A percentile compares a stretch with the other conserved stretches of the same genome.
These are phyloP conservation scores for Pseudonaja textilis DNA, from an alignment of 2,113 vertebrate genomes.

Conservation along the genomic window DNA sequence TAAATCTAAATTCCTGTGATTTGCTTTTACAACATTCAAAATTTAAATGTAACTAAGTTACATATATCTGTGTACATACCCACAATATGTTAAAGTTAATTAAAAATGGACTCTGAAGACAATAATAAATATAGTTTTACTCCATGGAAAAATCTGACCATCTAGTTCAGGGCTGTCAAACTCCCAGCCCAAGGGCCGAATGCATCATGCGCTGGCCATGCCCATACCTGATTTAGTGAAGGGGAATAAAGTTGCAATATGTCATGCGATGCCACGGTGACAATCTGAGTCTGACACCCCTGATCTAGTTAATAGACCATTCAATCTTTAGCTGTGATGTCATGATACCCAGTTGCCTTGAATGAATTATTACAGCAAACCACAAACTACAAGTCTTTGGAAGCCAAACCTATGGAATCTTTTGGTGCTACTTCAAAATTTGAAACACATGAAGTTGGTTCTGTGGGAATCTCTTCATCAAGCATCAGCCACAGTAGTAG, in stretches of 20 bases:
- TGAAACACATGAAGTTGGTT: neutral
- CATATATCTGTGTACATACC: neutral
- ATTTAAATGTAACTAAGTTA: neutral
- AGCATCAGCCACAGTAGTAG: neutral
- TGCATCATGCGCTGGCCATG: no score
- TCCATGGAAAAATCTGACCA: neutral
- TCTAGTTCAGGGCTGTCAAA: neutral
- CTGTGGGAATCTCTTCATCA: neutral
- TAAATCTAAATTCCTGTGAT: neutral
- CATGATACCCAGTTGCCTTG: neutral
- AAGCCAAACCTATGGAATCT: neutral
- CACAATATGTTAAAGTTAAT: neutral
- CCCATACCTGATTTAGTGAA: no score
- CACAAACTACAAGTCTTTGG: neutral
- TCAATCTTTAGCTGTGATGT: neutral
- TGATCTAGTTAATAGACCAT: neutral
- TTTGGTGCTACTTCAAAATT: neutral
- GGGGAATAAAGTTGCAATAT: neutral
- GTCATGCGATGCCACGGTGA: no score
- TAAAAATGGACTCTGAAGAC: neutral
- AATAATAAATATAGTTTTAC: neutral
- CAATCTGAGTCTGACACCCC: neutral
- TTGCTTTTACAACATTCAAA: neutral
- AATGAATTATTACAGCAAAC: neutral
- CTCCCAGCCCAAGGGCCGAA: no score